Conservation (phyloP, 2,113 vertebrate species). For the Ariopsis seemanni region DNA sequence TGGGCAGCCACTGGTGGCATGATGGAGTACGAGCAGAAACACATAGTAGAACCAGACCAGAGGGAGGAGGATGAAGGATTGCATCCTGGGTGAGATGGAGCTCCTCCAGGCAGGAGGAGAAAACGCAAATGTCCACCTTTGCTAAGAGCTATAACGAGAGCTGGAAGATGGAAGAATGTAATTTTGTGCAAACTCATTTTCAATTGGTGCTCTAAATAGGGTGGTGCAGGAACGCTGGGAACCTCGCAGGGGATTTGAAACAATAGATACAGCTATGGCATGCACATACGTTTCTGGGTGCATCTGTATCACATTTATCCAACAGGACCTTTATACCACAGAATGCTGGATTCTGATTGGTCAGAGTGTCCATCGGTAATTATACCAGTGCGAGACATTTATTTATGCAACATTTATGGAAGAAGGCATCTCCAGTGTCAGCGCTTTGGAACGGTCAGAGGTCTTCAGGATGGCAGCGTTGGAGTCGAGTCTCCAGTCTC, state of each 20-base stretch:
- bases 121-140: background rate
- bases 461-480: too few species aligned
- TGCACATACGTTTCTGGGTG: background rate
- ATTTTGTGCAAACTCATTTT: background rate
- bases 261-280: background rate
- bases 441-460: too few species aligned
- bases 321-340: background rate
- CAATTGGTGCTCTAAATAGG: background rate
- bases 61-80: slow-evolving; percentile 1
- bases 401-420: too few species aligned
- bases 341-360: background rate
- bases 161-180: background rate
- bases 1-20: slow-evolving; percentile 47
- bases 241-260: background rate
- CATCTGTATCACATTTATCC: background rate
- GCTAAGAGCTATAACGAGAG: background rate
- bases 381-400: too few species aligned
- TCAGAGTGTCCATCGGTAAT: background rate
- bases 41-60: background rate
- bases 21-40: slow-evolving; percentile 35
- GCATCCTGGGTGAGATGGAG: background rate
- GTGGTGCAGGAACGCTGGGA: background rate
- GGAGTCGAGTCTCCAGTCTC: too few species aligned
- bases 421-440: too few species aligned
- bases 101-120: background rate